Evolutionary conservation across 2,888 invertebrate genomes (phyloP).

Genomic region (Meteorus colon): DNA sequence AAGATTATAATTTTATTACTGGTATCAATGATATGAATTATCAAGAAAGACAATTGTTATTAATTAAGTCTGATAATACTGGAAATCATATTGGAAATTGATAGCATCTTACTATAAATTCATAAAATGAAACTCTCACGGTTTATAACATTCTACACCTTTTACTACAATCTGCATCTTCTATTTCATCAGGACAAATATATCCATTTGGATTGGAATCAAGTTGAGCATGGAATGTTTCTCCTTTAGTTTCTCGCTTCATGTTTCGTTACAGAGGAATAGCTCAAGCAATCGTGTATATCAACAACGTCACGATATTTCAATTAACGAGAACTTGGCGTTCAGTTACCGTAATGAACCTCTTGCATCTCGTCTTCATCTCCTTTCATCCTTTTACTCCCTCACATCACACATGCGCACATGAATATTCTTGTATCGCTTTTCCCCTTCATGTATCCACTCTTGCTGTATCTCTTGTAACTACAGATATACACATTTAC

Average conservation of each 20-base stretch:
- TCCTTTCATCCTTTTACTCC: constrained; percentile 12
- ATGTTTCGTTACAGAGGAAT: background rate
- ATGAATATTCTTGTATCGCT: background rate
- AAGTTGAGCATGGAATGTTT: background rate
- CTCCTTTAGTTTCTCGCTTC: background rate
- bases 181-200: background rate
- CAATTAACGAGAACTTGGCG: constrained; percentile 55
- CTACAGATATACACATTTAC: background rate
- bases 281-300: constrained; percentile 34
- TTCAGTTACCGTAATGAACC: constrained; percentile 58
- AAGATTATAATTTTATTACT: too few relatives aligned
- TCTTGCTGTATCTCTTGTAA: background rate
- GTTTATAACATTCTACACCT: background rate
- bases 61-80: too few relatives aligned
- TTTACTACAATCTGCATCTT: too few relatives aligned
- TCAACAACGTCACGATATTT: constrained; percentile 52
- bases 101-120: background rate
- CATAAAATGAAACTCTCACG: background rate
- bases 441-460: background rate
- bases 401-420: background rate
- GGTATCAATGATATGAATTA: too few relatives aligned
- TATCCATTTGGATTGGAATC: constrained; percentile 23
- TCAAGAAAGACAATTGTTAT: too few relatives aligned
- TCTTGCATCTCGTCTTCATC: constrained; percentile 36
- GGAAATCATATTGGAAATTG: too few relatives aligned